Evolutionary conservation across 2,797 vertebrate genomes (phyloP).

Genomic region (Enteromius afrohamiltoni): DNA sequence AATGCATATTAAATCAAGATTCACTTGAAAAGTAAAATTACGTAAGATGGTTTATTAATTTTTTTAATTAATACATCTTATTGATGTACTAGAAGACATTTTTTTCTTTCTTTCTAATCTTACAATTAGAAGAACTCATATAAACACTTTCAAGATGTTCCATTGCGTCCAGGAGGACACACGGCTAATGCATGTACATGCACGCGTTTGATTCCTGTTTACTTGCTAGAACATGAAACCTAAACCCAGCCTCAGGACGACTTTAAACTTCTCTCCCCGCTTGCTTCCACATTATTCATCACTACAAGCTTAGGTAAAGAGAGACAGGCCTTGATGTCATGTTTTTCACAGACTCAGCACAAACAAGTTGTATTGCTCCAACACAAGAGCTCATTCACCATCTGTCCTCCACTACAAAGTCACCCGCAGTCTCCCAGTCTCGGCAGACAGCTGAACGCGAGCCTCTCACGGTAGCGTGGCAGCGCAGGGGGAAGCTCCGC

Average conservation of each 20-base stretch:
- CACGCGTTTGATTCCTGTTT: slow-evolving; percentile 40
- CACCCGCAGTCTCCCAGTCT: slow-evolving; percentile 59
- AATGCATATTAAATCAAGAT: too few species aligned
- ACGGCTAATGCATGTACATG: not conserved
- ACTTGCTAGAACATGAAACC: not conserved
- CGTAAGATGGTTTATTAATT: too few species aligned
- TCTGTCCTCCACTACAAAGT: slow-evolving; percentile 66
- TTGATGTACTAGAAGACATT: too few species aligned
- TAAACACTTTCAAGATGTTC: not conserved
- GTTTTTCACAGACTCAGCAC: slow-evolving; percentile 65
- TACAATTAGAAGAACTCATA: not conserved
- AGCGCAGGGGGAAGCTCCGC: slow-evolving; percentile 29
- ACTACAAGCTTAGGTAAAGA: slow-evolving; percentile 57
- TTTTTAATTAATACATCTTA: too few species aligned
- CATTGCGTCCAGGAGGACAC: not conserved
- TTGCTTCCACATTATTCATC: slow-evolving; percentile 61
- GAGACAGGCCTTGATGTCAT: slow-evolving; percentile 60
- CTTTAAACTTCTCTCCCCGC: slow-evolving; percentile 55
- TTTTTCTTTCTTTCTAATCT: not conserved
- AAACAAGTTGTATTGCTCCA: slow-evolving; percentile 55
- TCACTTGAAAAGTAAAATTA: too few species aligned
- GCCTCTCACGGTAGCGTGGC: slow-evolving; percentile 35
- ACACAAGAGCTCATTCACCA: slow-evolving; percentile 61
- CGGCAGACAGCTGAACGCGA: slow-evolving; percentile 55
- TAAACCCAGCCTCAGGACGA: slow-evolving; percentile 27